Conservation (phyloP, 2,113 vertebrate species). For the Gracilinanus agilis region DNA sequence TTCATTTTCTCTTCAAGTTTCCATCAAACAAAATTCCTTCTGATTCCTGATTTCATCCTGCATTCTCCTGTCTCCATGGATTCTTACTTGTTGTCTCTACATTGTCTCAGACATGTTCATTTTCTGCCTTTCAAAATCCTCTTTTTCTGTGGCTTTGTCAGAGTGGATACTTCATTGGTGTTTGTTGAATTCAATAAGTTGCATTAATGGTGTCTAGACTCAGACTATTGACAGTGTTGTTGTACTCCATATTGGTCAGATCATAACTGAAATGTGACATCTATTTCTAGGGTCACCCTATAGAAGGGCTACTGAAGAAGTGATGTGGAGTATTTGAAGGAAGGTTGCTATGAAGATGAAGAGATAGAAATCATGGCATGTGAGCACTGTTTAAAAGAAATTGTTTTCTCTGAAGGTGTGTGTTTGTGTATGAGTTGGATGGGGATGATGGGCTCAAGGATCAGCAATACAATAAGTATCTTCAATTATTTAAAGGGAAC, state of each 20-base stretch:
- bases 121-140: neutral
- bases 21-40: neutral
- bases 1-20: neutral
- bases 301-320: neutral
- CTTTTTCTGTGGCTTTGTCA: neutral
- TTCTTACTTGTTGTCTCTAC: neutral
- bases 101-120: neutral
- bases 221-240: neutral
- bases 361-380: neutral
- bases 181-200: neutral
- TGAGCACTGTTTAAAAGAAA: neutral
- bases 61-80: neutral
- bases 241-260: neutral
- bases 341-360: neutral
- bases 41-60: neutral
- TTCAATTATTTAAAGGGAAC: neutral
- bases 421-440: neutral
- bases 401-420: neutral
- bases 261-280: neutral
- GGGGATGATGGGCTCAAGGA: neutral
- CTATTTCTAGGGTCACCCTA: neutral
- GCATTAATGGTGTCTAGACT: neutral
- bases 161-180: neutral
- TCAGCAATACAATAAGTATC: neutral
- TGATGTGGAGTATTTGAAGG: neutral